Evolutionary conservation across 2,797 vertebrate species (phyloP), one percentile per base, ranked within the genome.

Genomic region (Pristis pectinata): DNA sequence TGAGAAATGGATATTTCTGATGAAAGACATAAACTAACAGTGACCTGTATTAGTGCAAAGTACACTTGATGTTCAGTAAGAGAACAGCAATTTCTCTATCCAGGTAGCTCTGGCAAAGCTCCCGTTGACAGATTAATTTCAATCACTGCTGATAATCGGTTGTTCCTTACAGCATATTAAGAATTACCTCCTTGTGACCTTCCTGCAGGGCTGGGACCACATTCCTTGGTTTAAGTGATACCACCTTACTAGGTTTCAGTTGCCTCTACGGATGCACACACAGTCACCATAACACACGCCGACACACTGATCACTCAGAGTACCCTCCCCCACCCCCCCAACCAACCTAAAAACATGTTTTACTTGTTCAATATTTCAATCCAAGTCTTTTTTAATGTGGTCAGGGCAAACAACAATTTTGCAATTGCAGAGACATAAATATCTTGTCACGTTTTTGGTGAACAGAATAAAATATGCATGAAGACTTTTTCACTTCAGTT

Each of bases 391-490:
- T 41, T 64, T 64, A 91, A 91, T 91, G 19, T 41, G n/a, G 59
- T 67, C n/a, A 10, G 87, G 87, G 59, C n/a, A 37, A 41, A 37
- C n/a, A 37, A 61, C 19, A 56, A 79, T 64, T 64, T 64, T 37
- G 34, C 59, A 64, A 24, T 91, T 91, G 87, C 19, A 9, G 59
- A 41, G n/a, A n/a, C 87, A 91, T 91, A 91, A 91, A 91, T 91
- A 91, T 64, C 87, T 24, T 19, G 19, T 37, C 87, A 64, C 19
- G 59, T 67, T 37, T 64, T 64, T 56, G 49, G 34, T 87, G 56
- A 87, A 87, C 30, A 67, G 59, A 64, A 67, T 91, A 67, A 91
- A 91, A 91, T 91, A 91, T 91, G 87, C 59, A 67, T 91, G 61
- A 41, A 67, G 44, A 94, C 44, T 77, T 94, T 76, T 74, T 77